Evolutionary conservation across 1,140 invertebrate genomes (phyloP).

Genomic region (Helicoverpa armigera): DNA sequence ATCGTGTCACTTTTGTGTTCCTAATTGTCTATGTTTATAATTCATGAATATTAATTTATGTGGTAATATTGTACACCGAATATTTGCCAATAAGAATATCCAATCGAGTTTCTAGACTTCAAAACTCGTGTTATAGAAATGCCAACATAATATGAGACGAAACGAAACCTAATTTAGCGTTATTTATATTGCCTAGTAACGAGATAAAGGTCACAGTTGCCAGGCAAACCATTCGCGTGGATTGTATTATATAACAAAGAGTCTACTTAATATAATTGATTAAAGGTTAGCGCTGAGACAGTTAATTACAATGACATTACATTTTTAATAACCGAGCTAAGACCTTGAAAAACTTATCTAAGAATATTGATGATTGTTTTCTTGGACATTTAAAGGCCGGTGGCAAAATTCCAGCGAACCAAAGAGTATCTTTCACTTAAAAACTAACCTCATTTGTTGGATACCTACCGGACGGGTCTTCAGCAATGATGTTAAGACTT

Average conservation of each 20-base stretch:
- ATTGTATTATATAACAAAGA: too few species aligned
- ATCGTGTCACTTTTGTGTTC: not conserved
- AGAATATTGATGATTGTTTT: too few species aligned
- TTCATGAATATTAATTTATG: slow-evolving; percentile 9
- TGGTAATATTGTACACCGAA: slow-evolving; percentile 3
- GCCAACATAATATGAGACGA: not conserved
- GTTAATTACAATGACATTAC: too few species aligned
- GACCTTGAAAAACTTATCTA: too few species aligned
- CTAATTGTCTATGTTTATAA: not conserved
- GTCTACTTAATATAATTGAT: too few species aligned
- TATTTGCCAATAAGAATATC: not conserved
- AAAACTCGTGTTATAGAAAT: not conserved
- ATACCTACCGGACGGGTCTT: not conserved
- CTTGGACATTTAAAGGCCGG: not conserved
- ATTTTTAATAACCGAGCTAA: too few species aligned
- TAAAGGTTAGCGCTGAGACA: too few species aligned
- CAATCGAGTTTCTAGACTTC: not conserved
- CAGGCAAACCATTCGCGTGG: not conserved
- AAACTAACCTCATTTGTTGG: not conserved
- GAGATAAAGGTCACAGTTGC: not conserved
- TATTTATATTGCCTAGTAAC: not conserved
- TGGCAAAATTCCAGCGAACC: not conserved
- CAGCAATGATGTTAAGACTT: not conserved
- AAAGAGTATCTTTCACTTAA: too few species aligned
- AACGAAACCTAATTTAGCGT: not conserved